These are phyloP conservation scores for Acronicta aceris DNA, from an alignment of 2,888 invertebrate species.

Conservation along the genomic window DNA sequence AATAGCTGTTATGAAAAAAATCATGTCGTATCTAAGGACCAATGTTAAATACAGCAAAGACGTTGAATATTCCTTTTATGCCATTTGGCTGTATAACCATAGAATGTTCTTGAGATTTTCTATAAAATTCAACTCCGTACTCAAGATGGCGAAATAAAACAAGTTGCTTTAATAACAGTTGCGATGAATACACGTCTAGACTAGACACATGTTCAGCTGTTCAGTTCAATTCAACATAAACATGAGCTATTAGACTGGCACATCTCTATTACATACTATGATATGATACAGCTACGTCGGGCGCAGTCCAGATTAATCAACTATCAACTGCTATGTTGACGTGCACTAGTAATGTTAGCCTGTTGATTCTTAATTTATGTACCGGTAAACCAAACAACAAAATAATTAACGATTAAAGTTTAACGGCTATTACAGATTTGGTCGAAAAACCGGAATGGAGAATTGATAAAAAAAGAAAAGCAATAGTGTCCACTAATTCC, in stretches of 20 bases:
- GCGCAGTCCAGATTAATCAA: constrained; percentile 36
- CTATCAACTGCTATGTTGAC: constrained; percentile 36
- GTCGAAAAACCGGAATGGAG: too few species aligned
- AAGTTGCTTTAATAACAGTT: constrained; percentile 37
- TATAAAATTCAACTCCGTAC: constrained; percentile 15
- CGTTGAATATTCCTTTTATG: constrained; percentile 8
- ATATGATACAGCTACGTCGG: constrained; percentile 12
- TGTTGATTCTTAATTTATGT: constrained; percentile 36
- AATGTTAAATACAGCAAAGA: constrained; percentile 15
- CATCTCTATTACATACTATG: constrained; percentile 39
- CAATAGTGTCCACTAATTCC: not conserved
- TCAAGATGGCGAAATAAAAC: constrained; percentile 30
- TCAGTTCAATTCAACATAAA: constrained; percentile 42
- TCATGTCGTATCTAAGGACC: constrained; percentile 1
- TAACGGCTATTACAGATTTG: too few species aligned
- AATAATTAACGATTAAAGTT: not conserved
- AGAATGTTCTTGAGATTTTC: constrained; percentile 14
- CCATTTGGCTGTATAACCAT: constrained; percentile 9
- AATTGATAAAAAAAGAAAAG: too few species aligned
- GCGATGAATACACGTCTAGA: constrained; percentile 52
- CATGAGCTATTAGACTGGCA: constrained; percentile 37
- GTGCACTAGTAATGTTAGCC: constrained; percentile 40
- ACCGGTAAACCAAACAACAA: not conserved
- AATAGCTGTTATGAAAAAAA: not conserved
- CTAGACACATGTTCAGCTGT: constrained; percentile 44